These are phyloP conservation scores for Cephus rjabovi DNA, from an alignment of 2,888 invertebrate genomes.

Conservation along the genomic window DNA sequence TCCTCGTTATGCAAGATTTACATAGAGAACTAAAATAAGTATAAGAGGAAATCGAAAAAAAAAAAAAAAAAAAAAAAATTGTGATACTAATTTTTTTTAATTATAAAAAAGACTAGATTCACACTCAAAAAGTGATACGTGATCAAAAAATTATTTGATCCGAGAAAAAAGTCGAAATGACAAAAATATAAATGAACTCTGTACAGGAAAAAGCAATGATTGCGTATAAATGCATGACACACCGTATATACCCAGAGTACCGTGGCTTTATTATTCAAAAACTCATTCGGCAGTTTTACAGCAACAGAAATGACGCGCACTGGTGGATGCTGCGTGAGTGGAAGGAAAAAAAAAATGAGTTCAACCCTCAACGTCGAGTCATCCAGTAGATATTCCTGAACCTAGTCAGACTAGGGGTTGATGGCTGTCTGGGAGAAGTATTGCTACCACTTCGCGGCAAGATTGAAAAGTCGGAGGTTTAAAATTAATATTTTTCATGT, in stretches of 20 bases:
- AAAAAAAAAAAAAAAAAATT: too few relatives aligned
- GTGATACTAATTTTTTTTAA: too few relatives aligned
- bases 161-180: neutral
- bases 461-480: neutral
- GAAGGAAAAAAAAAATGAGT: neutral
- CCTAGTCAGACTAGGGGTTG: neutral
- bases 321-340: neutral
- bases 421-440: neutral
- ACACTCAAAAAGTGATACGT: neutral
- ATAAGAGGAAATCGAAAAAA: too few relatives aligned
- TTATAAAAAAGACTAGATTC: too few relatives aligned
- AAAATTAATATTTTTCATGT: neutral
- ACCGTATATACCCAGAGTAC: neutral
- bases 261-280: neutral
- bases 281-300: constrained; percentile 1
- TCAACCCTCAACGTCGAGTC: neutral
- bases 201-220: neutral
- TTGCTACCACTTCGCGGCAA: neutral
- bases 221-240: neutral
- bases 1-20: too few relatives aligned
- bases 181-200: neutral
- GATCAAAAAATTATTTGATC: neutral
- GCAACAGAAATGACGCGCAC: neutral
- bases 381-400: neutral
- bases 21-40: too few relatives aligned